phyloP scores from a whole-genome alignment of 1,140 invertebrate genomes.

The Yoshiicerus persimilis region DNA sequence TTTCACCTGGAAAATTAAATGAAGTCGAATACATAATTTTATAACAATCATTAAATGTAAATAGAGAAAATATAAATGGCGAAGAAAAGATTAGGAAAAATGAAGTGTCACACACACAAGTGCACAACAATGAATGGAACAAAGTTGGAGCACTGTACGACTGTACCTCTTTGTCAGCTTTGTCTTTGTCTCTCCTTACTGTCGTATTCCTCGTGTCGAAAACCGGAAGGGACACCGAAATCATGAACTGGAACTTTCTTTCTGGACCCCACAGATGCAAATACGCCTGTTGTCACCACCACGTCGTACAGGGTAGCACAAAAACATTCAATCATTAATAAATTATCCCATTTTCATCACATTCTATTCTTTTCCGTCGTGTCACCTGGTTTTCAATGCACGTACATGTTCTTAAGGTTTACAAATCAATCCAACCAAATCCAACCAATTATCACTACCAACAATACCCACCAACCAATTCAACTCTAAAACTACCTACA shows the following conservation, averaged over 20 bases:
- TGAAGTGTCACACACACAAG: neutral
- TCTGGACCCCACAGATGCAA: conserved; percentile 14
- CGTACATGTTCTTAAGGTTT: too few species aligned
- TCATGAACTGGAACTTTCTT: conserved; percentile 30
- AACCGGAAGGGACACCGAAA: conserved; percentile 34
- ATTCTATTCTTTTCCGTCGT: too few species aligned
- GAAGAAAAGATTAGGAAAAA: neutral
- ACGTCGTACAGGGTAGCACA: neutral
- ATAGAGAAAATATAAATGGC: too few species aligned
- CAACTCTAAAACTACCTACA: neutral
- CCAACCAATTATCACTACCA: neutral
- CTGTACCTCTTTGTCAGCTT: conserved; percentile 17
- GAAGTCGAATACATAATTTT: neutral
- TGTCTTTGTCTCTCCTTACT: conserved; percentile 18
- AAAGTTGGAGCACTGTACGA: conserved; percentile 37
- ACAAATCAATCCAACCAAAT: neutral
- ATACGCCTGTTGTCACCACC: neutral
- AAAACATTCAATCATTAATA: neutral
- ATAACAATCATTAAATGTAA: neutral
- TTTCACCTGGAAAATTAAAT: conserved; percentile 61
- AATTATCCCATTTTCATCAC: too few species aligned
- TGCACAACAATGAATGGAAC: conserved; percentile 26
- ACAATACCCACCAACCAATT: neutral
- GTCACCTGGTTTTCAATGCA: too few species aligned
- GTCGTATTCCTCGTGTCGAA: conserved; percentile 30